Evolutionary conservation across 2,113 vertebrate species (phyloP).

Genomic region (Heterochromis multidens): DNA sequence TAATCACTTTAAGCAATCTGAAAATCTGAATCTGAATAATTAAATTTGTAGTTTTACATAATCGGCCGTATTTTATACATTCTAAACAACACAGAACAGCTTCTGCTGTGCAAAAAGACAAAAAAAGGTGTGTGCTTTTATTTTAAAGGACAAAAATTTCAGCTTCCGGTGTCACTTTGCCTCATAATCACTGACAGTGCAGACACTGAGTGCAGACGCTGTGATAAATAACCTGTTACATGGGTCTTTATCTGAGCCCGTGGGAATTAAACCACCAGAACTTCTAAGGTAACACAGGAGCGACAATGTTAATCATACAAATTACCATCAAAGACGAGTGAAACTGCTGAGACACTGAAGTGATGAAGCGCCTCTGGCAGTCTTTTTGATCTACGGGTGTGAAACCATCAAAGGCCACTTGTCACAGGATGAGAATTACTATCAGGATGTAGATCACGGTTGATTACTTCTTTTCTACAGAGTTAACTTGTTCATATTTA

Average conservation of each 20-base stretch:
- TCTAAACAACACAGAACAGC: background rate
- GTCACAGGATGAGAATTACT: background rate
- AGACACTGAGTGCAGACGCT: rapidly evolving
- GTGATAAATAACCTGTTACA: background rate
- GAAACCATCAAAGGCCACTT: background rate
- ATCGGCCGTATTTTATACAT: background rate
- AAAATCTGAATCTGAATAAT: no score
- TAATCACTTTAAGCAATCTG: no score
- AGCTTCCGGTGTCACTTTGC: background rate
- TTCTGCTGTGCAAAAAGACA: background rate
- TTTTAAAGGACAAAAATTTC: background rate
- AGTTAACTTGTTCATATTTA: background rate
- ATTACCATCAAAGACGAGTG: background rate
- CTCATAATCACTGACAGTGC: background rate
- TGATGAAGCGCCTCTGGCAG: rapidly evolving
- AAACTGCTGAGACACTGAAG: background rate
- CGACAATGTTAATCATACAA: background rate
- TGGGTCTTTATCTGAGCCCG: background rate
- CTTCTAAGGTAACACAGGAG: background rate
- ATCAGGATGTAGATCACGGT: background rate
- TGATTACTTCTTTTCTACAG: background rate
- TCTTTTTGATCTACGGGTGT: background rate
- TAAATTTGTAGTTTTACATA: no score
- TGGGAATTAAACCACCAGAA: background rate
- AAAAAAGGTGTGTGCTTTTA: background rate